Evolutionary conservation across 2,888 invertebrate genomes (phyloP).

Genomic region (Podabrus alpinus): DNA sequence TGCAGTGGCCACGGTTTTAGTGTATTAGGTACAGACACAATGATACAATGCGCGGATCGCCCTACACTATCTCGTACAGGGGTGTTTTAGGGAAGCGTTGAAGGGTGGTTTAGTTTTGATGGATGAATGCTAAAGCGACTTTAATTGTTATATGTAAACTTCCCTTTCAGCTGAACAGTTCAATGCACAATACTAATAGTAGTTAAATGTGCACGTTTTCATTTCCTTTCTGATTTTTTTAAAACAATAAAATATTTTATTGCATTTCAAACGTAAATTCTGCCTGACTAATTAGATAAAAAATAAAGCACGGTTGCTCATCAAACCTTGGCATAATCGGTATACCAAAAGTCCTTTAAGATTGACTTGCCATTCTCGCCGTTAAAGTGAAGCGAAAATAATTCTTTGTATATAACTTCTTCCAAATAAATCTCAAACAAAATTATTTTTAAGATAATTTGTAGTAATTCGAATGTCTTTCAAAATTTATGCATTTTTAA

Average conservation of each 20-base stretch:
- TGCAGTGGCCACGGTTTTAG: constrained; percentile 44
- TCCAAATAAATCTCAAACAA: no score
- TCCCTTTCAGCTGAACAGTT: constrained; percentile 25
- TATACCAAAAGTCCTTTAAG: no score
- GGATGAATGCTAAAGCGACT: constrained; percentile 43
- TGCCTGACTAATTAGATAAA: background rate
- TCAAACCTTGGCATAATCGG: background rate
- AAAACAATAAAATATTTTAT: background rate
- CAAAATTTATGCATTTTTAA: no score
- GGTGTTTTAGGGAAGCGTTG: constrained; percentile 32
- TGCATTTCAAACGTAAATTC: background rate
- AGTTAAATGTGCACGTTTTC: constrained; percentile 13
- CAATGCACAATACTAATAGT: constrained; percentile 23
- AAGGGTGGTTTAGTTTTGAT: constrained; percentile 41
- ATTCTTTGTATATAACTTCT: no score
- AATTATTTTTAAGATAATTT: no score
- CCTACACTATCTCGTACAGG: constrained; percentile 35
- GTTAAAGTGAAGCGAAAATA: no score
- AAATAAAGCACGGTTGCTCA: background rate
- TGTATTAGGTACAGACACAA: constrained; percentile 42
- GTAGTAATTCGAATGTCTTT: no score
- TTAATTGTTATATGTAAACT: constrained; percentile 43
- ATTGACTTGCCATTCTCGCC: no score
- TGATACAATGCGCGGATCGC: constrained; percentile 38
- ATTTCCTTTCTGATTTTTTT: background rate